Percentiles rank a stretch among this genome's conserved stretches.
These are phyloP conservation scores for Lanius ludovicianus DNA, from an alignment of 2,113 vertebrate species.

Conservation along the genomic window DNA sequence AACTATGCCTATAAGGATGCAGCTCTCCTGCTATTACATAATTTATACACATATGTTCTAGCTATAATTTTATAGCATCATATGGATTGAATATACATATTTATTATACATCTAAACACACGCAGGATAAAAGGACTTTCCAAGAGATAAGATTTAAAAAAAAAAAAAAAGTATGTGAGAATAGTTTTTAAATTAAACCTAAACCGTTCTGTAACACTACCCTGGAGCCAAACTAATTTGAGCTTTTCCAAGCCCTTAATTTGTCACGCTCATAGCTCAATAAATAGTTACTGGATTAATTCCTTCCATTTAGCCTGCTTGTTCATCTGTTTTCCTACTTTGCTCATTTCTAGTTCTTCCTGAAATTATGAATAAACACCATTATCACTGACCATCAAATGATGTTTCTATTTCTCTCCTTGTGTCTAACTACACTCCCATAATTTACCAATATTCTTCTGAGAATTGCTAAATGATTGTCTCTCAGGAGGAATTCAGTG, in stretches of 20 bases:
- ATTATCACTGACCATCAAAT: neutral
- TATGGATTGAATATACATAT: neutral
- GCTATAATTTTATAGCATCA: neutral
- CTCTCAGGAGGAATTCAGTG: neutral
- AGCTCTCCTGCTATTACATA: neutral
- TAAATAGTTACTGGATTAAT: neutral
- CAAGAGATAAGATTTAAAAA: neutral
- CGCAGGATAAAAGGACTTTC: neutral
- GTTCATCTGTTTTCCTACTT: neutral
- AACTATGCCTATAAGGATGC: rapidly evolving
- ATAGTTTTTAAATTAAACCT: neutral
- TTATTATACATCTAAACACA: neutral
- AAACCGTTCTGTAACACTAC: neutral
- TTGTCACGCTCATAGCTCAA: neutral
- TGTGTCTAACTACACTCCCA: neutral
- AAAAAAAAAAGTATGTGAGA: neutral
- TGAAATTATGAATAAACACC: neutral
- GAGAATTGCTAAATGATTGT: neutral
- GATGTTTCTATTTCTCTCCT: neutral
- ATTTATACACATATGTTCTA: neutral
- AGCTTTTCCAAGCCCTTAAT: neutral
- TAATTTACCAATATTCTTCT: neutral
- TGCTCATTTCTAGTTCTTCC: neutral
- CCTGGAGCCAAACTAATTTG: neutral
- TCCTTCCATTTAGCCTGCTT: neutral